Percentiles rank a stretch among this genome's conserved stretches.
phyloP scores from a whole-genome alignment of 1,140 invertebrate species.

The Drosophila orosa region DNA sequence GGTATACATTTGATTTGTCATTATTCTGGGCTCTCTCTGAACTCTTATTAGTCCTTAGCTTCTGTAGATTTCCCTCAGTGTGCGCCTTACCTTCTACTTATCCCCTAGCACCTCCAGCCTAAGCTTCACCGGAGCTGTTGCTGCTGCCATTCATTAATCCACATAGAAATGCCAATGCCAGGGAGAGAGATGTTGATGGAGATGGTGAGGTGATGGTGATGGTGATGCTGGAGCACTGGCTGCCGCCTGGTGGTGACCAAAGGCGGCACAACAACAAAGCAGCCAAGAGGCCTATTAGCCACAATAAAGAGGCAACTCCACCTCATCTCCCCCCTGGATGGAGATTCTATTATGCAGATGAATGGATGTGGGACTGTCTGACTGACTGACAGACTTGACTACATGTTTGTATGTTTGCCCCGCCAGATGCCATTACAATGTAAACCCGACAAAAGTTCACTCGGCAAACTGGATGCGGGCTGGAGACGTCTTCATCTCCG shows the following conservation, averaged over 20 bases:
- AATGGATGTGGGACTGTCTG: conserved; percentile 58
- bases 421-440: conserved; percentile 82
- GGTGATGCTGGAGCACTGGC: conserved; percentile 6
- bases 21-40: too few relatives aligned
- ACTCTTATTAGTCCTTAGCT: not conserved
- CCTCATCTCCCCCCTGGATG: not conserved
- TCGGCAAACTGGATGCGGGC: conserved; percentile 72
- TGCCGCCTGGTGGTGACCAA: conserved; percentile 38
- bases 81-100: conserved; percentile 16
- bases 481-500: conserved; percentile 47
- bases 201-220: conserved; percentile 14
- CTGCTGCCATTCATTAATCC: conserved; percentile 76
- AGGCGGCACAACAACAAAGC: conserved; percentile 75
- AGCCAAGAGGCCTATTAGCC: conserved; percentile 75
- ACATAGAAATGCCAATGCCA: conserved; percentile 66
- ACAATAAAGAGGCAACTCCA: conserved; percentile 75
- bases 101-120: conserved; percentile 11
- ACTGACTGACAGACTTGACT: conserved; percentile 28
- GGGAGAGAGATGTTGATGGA: conserved; percentile 25
- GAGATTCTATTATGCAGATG: conserved; percentile 79
- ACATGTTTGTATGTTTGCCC: conserved; percentile 62
- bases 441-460: conserved; percentile 80
- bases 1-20: too few relatives aligned
- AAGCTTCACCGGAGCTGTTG: conserved; percentile 7
- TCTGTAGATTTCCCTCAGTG: conserved; percentile 11